Base-by-base conservation (phyloP, 2,113 vertebrate species). In the Apteryx owenii region DNA sequence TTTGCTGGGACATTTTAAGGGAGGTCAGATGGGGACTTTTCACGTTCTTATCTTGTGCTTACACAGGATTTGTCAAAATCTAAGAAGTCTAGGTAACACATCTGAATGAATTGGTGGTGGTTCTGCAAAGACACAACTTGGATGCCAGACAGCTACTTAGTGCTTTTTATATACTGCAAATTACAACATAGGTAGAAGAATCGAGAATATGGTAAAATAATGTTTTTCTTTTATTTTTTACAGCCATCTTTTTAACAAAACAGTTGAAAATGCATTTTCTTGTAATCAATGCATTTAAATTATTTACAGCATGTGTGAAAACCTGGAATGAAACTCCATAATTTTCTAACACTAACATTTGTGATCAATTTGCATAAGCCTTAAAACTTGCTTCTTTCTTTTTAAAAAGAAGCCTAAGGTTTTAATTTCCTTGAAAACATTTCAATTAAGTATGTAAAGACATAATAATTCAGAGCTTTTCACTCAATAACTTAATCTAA, bases 51-150 rank as follows among this genome's bases (percentile, higher is more conserved):
- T 78, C 82, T 87, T 71, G 54, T 31, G 23, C 62, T 82, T 85
- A 91, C 66, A 93, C 58, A 87, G 29, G 62, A 69, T 89, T 93
- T 80, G 66, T 85, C 48, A 89, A 92, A 95, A 79, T 48, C 18
- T 76, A 85, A 56, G 58, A 90, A 89, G 85, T 58, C 29, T 58
- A 95, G 23, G 62, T 33, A 62, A 72, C 33, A 29, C 28, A 85
- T 51, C 8, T 44, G 36, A 92, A 40, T 40, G 75, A 90, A 75
- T 4, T 66, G 62, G 38, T 85, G 26, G 81, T 68, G 26, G 50
- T 58, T 93, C 58, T 76, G 86, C 89, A 87, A 75, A 81, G 58
- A 66, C 36, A 44, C 10, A 66, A 16, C 65, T 77, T 81, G 73
- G 65, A 81, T 26, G 38, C 19, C 58, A 79, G 25, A 54, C 12